Percentiles rank a stretch among this genome's conserved stretches.
Evolutionary conservation across 1,140 invertebrate genomes (phyloP).

Genomic region (Penaeus chinensis): DNA sequence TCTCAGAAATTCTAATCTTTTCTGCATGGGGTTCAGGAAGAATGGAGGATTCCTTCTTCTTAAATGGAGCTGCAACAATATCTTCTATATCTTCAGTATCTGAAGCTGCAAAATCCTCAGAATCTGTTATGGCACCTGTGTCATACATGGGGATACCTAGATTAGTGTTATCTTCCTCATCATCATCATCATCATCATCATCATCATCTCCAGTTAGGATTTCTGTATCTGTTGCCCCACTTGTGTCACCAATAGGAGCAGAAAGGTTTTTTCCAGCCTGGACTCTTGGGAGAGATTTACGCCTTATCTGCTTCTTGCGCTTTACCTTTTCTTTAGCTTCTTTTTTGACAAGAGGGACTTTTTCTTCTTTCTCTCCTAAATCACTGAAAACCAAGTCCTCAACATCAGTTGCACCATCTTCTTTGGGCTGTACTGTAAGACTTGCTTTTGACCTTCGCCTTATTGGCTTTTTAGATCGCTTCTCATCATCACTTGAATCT

Average conservation of each 20-base stretch:
- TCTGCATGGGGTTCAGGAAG: conserved; percentile 48
- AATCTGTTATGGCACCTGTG: conserved; percentile 45
- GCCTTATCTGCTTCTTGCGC: conserved; percentile 38
- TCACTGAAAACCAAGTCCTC: conserved; percentile 69
- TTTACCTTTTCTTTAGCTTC: conserved; percentile 38
- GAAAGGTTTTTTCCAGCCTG: conserved; percentile 25
- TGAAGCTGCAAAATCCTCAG: conserved; percentile 51
- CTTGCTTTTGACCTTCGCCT: conserved; percentile 10
- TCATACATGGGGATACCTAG: conserved; percentile 29
- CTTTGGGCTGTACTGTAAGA: conserved; percentile 49
- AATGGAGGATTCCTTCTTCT: conserved; percentile 18
- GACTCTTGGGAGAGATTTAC: conserved; percentile 43
- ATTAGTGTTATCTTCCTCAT: not conserved
- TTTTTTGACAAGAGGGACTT: not conserved
- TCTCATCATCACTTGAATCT: conserved; percentile 51
- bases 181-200: conserved; percentile 19
- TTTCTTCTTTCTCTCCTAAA: conserved; percentile 65
- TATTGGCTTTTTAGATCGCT: not conserved
- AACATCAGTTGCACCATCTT: conserved; percentile 68
- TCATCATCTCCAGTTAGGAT: conserved; percentile 57
- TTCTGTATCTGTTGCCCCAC: conserved; percentile 53
- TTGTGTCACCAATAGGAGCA: conserved; percentile 3
- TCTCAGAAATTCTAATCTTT: conserved; percentile 50
- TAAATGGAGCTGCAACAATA: conserved; percentile 33
- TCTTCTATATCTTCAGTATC: conserved; percentile 51